Percentiles rank a stretch among this genome's conserved stretches.
Evolutionary conservation across 2,888 invertebrate species (phyloP).

Genomic region (Drosophila anceps): DNA sequence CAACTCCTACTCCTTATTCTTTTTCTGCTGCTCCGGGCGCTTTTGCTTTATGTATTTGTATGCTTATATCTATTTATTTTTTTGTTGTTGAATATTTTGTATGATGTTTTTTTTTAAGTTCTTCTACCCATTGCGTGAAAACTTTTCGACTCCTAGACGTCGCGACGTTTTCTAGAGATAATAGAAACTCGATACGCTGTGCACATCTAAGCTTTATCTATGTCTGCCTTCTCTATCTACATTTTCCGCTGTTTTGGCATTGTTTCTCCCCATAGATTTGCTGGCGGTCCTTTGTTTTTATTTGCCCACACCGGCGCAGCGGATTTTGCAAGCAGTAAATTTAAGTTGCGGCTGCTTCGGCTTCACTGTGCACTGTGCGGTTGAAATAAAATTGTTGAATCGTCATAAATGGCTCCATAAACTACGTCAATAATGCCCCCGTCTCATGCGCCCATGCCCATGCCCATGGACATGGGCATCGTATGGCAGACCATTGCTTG

Average conservation of each 20-base stretch:
- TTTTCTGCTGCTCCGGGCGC: constrained; percentile 26
- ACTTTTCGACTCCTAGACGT: constrained; percentile 81
- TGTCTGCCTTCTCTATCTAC: constrained; percentile 46
- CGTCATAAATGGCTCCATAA: constrained; percentile 82
- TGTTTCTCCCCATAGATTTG: constrained; percentile 56
- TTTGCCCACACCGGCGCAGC: constrained; percentile 70
- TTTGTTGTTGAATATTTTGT: constrained; percentile 36
- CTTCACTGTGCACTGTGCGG: constrained; percentile 68
- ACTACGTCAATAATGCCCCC: constrained; percentile 74
- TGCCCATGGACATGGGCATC: neutral
- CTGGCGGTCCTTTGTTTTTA: constrained; percentile 72
- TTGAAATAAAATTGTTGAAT: constrained; percentile 82
- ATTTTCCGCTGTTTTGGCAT: constrained; percentile 73
- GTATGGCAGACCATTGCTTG: constrained; percentile 3
- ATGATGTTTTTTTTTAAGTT: constrained; percentile 54
- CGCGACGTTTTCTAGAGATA: constrained; percentile 77
- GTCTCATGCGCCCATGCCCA: neutral
- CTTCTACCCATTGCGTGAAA: constrained; percentile 65
- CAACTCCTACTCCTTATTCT: constrained; percentile 23
- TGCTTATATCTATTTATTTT: constrained; percentile 50
- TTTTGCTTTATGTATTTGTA: constrained; percentile 59
- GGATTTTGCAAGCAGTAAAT: constrained; percentile 77
- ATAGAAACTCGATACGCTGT: constrained; percentile 81
- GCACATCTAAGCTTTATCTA: constrained; percentile 81
- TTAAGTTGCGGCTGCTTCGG: constrained; percentile 62